Evolutionary conservation across 2,888 invertebrate species (phyloP).

Genomic region (Scaptomyza reducta): DNA sequence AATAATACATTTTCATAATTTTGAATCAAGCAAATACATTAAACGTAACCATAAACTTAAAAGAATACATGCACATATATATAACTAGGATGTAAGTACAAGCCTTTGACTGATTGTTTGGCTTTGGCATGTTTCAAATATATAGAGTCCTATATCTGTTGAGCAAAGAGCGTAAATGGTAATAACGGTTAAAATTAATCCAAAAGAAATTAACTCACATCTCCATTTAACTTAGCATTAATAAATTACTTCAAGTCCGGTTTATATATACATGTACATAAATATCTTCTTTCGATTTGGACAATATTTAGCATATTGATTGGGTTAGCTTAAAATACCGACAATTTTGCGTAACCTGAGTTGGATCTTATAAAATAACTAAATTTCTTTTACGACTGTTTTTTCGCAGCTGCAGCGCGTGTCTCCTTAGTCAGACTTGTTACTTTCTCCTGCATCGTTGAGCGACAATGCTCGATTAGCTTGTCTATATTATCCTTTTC

Average conservation of each 20-base stretch:
- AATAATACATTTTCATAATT: constrained; percentile 1
- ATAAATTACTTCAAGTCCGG: constrained; percentile 32
- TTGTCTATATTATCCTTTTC: constrained; percentile 87
- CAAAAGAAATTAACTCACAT: constrained; percentile 38
- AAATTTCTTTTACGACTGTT: constrained; percentile 48
- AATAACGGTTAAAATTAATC: constrained; percentile 49
- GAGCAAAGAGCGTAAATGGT: constrained; percentile 20
- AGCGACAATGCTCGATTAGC: constrained; percentile 88
- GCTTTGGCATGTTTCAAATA: constrained; percentile 24
- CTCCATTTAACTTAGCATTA: constrained; percentile 49
- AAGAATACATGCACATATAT: background rate
- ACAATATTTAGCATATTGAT: constrained; percentile 35
- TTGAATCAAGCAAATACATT: background rate
- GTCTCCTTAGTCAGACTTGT: constrained; percentile 85
- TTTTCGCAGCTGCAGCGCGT: constrained; percentile 58
- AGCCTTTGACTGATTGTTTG: constrained; percentile 6
- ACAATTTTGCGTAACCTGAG: constrained; percentile 54
- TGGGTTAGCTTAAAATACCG: constrained; percentile 27
- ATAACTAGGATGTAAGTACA: background rate
- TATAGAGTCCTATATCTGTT: constrained; percentile 7
- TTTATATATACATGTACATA: constrained; percentile 23
- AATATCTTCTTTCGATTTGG: constrained; percentile 26
- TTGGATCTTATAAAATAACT: constrained; percentile 3
- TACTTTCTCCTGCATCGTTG: constrained; percentile 88
- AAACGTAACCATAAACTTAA: background rate